These are phyloP conservation scores for Catagonus wagneri DNA, from an alignment of 2,113 vertebrate genomes.

Conservation along the genomic window DNA sequence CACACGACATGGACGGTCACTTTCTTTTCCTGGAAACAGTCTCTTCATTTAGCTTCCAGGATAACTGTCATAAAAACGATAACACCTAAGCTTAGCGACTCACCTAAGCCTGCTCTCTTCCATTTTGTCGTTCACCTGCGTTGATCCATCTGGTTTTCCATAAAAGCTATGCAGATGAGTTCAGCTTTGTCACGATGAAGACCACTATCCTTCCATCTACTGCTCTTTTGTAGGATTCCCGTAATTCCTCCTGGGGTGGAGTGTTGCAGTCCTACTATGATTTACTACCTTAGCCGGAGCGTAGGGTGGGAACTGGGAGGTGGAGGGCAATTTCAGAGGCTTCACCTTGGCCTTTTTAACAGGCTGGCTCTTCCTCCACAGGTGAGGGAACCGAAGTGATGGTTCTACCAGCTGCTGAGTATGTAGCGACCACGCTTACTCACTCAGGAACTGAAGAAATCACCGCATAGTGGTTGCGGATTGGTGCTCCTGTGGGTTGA, in stretches of 20 bases:
- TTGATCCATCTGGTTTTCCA: neutral
- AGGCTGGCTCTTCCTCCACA: neutral
- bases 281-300: neutral
- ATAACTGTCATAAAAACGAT: neutral
- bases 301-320: neutral
- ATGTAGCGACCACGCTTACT: neutral
- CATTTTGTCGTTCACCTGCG: neutral
- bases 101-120: neutral
- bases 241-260: neutral
- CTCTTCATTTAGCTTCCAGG: neutral
- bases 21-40: neutral
- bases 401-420: neutral
- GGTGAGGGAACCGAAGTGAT: neutral
- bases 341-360: neutral
- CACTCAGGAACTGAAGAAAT: neutral
- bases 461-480: neutral
- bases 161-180: neutral
- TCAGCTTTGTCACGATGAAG: neutral
- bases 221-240: neutral
- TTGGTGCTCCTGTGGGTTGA: neutral
- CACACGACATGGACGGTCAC: neutral
- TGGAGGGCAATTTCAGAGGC: neutral
- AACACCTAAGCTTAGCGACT: slow-evolving; percentile 16
- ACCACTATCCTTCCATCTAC: neutral
- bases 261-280: neutral